Conservation (phyloP, 1,140 invertebrate species). For the Microplitis demolitor region DNA sequence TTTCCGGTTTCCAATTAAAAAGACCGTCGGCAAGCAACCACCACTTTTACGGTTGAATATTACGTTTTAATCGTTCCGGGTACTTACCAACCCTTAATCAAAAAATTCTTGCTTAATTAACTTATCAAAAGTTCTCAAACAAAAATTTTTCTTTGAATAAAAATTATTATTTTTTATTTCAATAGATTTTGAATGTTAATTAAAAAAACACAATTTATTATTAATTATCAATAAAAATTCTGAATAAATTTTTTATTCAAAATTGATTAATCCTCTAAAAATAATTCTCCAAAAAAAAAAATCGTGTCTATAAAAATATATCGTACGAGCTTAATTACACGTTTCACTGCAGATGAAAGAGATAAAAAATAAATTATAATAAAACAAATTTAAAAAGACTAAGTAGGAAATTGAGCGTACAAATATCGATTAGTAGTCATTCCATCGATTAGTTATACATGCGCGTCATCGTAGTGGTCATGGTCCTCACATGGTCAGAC, state of each 20-base stretch:
- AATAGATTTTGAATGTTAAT: too few relatives aligned
- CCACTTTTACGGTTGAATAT: background rate
- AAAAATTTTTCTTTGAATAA: background rate
- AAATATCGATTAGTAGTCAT: slow-evolving; percentile 16
- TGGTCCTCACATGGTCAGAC: slow-evolving; percentile 21
- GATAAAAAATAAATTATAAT: background rate
- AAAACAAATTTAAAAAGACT: background rate
- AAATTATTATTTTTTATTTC: background rate
- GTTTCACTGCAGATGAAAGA: background rate
- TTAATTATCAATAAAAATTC: too few relatives aligned
- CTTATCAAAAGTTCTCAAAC: background rate
- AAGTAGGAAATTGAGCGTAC: slow-evolving; percentile 6
- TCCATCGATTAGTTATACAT: background rate
- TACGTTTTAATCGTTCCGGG: background rate
- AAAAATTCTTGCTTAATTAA: background rate
- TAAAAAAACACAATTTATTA: too few relatives aligned
- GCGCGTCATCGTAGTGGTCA: slow-evolving; percentile 7
- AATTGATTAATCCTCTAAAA: too few relatives aligned
- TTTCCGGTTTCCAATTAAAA: slow-evolving; percentile 23
- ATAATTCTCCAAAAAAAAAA: background rate
- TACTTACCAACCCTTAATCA: background rate
- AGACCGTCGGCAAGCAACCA: background rate
- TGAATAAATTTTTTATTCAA: too few relatives aligned
- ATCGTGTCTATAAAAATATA: background rate
- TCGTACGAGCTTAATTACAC: background rate